These are phyloP conservation scores for Lasioglossum villosulum DNA, from an alignment of 2,888 invertebrate genomes.

Conservation along the genomic window DNA sequence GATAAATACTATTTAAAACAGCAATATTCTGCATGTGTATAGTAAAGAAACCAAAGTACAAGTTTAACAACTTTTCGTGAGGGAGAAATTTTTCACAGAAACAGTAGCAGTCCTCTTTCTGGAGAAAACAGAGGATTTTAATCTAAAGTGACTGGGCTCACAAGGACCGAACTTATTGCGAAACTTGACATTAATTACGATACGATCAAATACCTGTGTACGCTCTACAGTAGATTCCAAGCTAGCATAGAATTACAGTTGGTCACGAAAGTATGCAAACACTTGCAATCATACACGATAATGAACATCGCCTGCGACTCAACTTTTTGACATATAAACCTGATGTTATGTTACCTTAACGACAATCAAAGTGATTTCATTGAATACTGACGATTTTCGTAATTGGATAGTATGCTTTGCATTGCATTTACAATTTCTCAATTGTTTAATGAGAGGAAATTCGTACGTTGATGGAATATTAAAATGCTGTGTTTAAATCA, in stretches of 20 bases:
- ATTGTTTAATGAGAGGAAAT: background rate
- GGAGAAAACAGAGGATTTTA: background rate
- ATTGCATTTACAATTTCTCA: background rate
- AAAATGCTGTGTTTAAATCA: background rate
- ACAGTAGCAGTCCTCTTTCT: background rate
- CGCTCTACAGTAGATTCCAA: constrained; percentile 6
- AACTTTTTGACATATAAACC: constrained; percentile 5
- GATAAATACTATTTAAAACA: background rate
- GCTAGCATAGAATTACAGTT: constrained; percentile 3
- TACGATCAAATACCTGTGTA: constrained; percentile 12
- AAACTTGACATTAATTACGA: constrained; percentile 18
- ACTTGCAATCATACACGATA: constrained; percentile 8
- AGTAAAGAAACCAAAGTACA: background rate
- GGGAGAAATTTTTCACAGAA: background rate
- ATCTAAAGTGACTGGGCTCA: background rate
- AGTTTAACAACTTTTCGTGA: background rate
- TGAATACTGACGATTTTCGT: background rate
- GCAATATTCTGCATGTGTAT: background rate
- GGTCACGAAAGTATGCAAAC: constrained; percentile 12
- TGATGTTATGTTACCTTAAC: background rate
- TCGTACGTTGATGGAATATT: background rate
- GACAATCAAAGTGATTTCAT: constrained; percentile 5
- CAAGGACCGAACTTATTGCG: constrained; percentile 7
- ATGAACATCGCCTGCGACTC: background rate
- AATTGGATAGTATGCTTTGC: background rate